Base-by-base conservation (phyloP, 1,140 invertebrate species). In the Scaptodrosophila lebanonensis region DNA sequence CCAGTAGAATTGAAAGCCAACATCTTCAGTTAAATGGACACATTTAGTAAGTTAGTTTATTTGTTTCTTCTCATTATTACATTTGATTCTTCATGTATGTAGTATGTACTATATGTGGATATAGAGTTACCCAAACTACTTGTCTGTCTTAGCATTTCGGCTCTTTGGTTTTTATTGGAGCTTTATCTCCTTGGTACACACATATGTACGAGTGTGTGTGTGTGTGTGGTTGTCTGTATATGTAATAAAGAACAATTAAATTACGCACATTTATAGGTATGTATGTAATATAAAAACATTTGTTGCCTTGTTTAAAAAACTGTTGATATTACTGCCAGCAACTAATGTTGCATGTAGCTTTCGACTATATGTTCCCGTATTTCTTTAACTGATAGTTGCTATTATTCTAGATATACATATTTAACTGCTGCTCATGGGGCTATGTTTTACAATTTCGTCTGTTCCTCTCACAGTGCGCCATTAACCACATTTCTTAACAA, bases 401-500 rank as follows among this genome's bases (percentile, higher is more conserved):
- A n/a, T n/a, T n/a, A n/a, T n/a, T n/a, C n/a, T n/a, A n/a, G n/a
- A n/a, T n/a, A n/a, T n/a, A n/a, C n/a, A 57, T 75, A 51, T 25
- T 58, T 64, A 22, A 44, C 42, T 57, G 18, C 40, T 67, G 45
- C 25, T 52, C 45, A 25, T 43, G 39, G 38, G 58, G 40, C 27
- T 48, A 17, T 16, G 1, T 25, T 42, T 7, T 49, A 64, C 32
- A 77, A 72, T 77, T 77, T 76, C 71, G 66, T 71, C 77, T n/a
- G n/a, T 35, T 45, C 45, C 40, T 70, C n/a, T n/a, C n/a, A n/a
- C n/a, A n/a, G n/a, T n/a, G 3, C 22, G 22, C 22, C 22, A 25
- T 73, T 79, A 82, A 73, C 75, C 82, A 82, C 75, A 68, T 51
- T 59, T 61, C 68, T 58, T 73, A 79, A 79, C 73, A 79, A 69